Evolutionary conservation across 2,797 vertebrate species (phyloP).

Genomic region (Echeneis naucrates): DNA sequence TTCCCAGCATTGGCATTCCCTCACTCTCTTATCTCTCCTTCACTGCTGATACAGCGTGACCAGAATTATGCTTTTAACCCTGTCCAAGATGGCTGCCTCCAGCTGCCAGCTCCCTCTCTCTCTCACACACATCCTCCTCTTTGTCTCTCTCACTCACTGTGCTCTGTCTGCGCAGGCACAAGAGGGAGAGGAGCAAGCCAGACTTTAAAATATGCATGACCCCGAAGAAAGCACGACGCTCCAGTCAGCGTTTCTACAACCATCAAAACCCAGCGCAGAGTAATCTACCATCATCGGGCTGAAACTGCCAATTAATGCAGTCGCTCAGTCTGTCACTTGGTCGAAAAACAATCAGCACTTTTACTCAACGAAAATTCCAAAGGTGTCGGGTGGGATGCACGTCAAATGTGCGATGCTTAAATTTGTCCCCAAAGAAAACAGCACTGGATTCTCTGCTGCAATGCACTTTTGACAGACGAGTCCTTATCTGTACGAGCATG

Average conservation of each 20-base stretch:
- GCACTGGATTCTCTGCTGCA: neutral
- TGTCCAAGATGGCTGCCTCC: constrained; percentile 74
- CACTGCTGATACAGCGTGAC: constrained; percentile 74
- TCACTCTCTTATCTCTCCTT: constrained; percentile 66
- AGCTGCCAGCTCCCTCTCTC: constrained; percentile 39
- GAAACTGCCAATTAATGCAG: constrained; percentile 43
- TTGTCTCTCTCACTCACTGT: constrained; percentile 7
- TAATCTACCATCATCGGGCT: constrained; percentile 47
- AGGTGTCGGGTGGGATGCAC: constrained; percentile 7
- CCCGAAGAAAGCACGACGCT: constrained; percentile 45
- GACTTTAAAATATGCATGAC: constrained; percentile 72
- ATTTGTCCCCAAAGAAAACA: neutral
- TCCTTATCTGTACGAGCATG: neutral
- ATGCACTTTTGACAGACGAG: neutral
- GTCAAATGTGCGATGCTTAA: constrained; percentile 8
- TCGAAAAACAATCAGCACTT: too few species aligned
- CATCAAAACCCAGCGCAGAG: constrained; percentile 14
- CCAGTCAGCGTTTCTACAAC: constrained; percentile 54
- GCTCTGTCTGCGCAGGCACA: constrained; percentile 25
- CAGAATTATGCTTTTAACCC: constrained; percentile 73
- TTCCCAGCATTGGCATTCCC: constrained; percentile 73
- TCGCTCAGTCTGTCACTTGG: constrained; percentile 46
- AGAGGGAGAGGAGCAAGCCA: constrained; percentile 21
- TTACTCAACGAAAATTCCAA: constrained; percentile 13
- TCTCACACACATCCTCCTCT: neutral